Base-by-base conservation (phyloP, 2,113 vertebrate species). In the Nycticebus coucang region DNA sequence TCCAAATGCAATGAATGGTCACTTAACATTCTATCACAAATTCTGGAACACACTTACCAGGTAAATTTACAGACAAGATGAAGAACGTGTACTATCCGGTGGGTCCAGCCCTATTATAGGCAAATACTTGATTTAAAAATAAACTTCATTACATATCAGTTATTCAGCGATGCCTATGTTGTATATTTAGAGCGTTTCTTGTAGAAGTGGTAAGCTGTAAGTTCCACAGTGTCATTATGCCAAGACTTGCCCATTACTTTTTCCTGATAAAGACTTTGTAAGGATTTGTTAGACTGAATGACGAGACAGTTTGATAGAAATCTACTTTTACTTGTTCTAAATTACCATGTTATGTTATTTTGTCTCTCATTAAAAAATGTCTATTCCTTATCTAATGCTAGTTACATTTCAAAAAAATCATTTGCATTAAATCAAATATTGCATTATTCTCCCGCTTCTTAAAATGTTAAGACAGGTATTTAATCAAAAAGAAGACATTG, bases 401-500 rank as follows among this genome's bases (percentile, higher is more conserved):
- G 88, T 60, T 75, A 82, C 33, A 96, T 95, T 95, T 95, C 4
- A 4, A 79, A 94, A 53, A 97, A 97, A 96, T 95, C 10, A 95
- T 93, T 66, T 80, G 93, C 95, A 45, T 75, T 94, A 97, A 98
- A 95, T 41, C 86, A 95, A 97, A 94, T 87, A 87, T 55, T 95
- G 57, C 64, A 88, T 87, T 94, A 62, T 62, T 94, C 55, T 97
- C n/a, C 5, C 45, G 86, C 26, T 19, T 83, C 41, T 22, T 71
- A 91, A 95, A 91, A 91, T 72, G 14, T 77, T 74, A 95, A 88
- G 60, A 9, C 3, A 0, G 69, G 22, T 94, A 96, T 97, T 83
- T 96, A 55, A 97, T 94, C 80, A 97, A 96, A 97, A 59, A 19
- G 35, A 96, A 96, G 82, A 95, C 24, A 78, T 4, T 87, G 78